phyloP scores from a whole-genome alignment of 2,113 vertebrate genomes.

The Daphoenositta chrysoptera region DNA sequence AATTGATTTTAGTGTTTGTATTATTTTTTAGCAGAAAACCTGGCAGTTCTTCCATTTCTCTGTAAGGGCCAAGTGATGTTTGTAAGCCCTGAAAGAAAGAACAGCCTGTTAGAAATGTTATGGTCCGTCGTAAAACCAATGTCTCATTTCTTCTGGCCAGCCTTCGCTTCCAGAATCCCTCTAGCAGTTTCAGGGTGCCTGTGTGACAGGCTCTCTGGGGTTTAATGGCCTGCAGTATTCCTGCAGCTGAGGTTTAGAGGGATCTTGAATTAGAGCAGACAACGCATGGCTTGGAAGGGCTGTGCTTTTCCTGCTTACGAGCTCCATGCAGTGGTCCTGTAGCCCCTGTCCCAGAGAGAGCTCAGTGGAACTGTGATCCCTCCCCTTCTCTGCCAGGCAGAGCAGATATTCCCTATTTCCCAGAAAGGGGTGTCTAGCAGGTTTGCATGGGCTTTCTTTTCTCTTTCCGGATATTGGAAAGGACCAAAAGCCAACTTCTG shows the following conservation, averaged over 20 bases:
- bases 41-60: neutral
- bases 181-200: neutral
- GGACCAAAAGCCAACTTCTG: neutral
- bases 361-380: neutral
- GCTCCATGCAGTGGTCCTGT: neutral
- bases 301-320: neutral
- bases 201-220: neutral
- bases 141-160: neutral
- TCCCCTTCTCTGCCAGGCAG: neutral
- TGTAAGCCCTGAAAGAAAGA: neutral
- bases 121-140: neutral
- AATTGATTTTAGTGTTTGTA: neutral
- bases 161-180: neutral
- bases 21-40: neutral
- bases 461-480: neutral
- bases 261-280: neutral
- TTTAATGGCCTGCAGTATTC: neutral
- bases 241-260: neutral
- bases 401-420: neutral
- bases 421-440: neutral
- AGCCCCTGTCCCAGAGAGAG: neutral
- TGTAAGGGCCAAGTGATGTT: neutral
- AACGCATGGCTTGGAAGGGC: neutral
- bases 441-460: neutral
- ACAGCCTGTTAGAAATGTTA: neutral